A percentile compares a stretch with the other conserved stretches of the same genome.
Conservation (phyloP, 2,113 vertebrate species). For the Neoarius graeffei region DNA sequence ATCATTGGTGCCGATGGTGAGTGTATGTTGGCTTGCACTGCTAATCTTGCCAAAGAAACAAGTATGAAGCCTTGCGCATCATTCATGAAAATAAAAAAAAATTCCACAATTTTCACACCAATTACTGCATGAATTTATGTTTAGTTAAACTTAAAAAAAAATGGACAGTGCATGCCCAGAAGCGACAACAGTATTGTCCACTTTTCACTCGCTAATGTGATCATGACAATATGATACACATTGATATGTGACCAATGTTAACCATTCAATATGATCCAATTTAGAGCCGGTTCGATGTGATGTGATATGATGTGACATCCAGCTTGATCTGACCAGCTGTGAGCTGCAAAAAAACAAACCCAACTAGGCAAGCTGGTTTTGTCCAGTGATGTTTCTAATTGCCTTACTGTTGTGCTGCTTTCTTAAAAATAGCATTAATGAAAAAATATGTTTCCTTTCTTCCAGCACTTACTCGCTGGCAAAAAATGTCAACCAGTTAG, state of each 20-base stretch:
- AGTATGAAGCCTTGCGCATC: neutral
- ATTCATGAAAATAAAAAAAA: neutral
- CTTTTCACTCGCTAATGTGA: neutral
- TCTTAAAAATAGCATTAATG: neutral
- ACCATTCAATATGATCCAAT: neutral
- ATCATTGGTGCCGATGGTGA: neutral
- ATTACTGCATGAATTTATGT: neutral
- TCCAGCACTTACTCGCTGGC: neutral
- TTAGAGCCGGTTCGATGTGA: neutral
- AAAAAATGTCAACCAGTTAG: neutral
- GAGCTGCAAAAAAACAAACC: neutral
- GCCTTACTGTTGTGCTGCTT: neutral
- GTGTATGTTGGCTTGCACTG: neutral
- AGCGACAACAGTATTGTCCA: neutral
- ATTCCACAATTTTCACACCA: neutral
- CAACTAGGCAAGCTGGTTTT: neutral
- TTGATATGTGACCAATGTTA: neutral
- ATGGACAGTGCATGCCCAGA: neutral
- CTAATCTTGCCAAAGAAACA: neutral
- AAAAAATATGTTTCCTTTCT: neutral
- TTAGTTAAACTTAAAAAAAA: neutral
- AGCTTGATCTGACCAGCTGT: neutral
- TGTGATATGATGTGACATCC: neutral
- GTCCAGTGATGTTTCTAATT: neutral
- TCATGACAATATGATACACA: neutral